A percentile compares a stretch with the other conserved stretches of the same genome.
phyloP scores from a whole-genome alignment of 2,113 vertebrate species.

The Pleuronectes platessa region DNA sequence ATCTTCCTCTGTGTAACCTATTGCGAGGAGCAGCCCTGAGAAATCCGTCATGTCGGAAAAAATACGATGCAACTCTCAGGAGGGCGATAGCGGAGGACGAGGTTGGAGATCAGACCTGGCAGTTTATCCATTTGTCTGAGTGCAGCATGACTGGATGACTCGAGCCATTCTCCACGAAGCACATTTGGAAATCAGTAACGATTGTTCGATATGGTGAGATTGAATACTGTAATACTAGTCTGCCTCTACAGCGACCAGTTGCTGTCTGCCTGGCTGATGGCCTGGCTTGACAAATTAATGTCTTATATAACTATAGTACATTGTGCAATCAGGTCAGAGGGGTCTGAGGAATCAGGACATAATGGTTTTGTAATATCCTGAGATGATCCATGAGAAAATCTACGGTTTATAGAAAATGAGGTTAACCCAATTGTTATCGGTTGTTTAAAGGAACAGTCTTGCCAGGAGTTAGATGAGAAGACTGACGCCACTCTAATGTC shows the following conservation, averaged over 20 bases:
- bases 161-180: constrained; percentile 37
- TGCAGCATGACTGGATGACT: constrained; percentile 43
- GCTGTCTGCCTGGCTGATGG: not conserved
- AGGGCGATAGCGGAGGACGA: constrained; percentile 28
- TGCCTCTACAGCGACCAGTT: constrained; percentile 31
- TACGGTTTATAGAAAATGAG: constrained; percentile 46
- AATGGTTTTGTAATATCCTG: constrained; percentile 66
- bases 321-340: constrained; percentile 73
- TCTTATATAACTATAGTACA: constrained; percentile 77
- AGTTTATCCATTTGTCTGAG: constrained; percentile 41
- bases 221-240: constrained; percentile 41
- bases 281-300: constrained; percentile 58
- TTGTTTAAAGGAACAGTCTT: constrained; percentile 26
- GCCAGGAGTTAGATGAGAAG: not conserved
- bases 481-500: not conserved
- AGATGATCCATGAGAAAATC: constrained; percentile 43
- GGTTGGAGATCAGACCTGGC: constrained; percentile 35
- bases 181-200: constrained; percentile 49
- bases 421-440: constrained; percentile 11
- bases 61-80: constrained; percentile 30
- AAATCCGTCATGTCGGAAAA: constrained; percentile 58
- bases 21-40: constrained; percentile 35
- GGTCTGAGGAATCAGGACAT: constrained; percentile 69
- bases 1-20: constrained; percentile 41
- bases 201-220: constrained; percentile 55